Evolutionary conservation across 92 coral and sea anemone species (phyloP).

Genomic region (Anthopleura xanthogrammica): DNA sequence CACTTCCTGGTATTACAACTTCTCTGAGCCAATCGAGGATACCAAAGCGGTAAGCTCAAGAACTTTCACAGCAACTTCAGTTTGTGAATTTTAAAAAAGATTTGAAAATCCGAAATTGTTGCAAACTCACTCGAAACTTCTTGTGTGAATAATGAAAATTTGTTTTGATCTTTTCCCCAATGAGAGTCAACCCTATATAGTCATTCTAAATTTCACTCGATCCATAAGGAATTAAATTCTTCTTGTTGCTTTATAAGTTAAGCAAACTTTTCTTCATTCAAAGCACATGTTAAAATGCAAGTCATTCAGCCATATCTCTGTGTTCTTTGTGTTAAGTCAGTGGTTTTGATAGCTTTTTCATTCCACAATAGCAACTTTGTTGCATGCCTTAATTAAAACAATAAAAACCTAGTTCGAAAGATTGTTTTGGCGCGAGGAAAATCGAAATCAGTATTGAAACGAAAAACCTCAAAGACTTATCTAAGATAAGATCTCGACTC

Average conservation of each 20-base stretch:
- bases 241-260: background rate
- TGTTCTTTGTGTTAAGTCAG: background rate
- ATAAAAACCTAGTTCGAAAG: too few species aligned
- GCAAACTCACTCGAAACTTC: background rate
- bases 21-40: conserved; percentile 75
- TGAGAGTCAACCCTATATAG: too few species aligned
- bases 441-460: background rate
- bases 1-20: conserved; percentile 89
- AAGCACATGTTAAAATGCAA: background rate
- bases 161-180: background rate
- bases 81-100: background rate
- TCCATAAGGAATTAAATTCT: too few species aligned
- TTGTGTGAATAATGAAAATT: background rate
- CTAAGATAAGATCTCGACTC: background rate
- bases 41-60: conserved; percentile 49
- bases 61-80: background rate
- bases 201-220: too few species aligned
- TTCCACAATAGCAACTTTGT: background rate
- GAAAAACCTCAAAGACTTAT: background rate
- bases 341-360: background rate
- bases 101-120: background rate
- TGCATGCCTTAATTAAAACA: background rate
- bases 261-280: background rate
- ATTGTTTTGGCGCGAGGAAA: background rate
- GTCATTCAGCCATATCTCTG: background rate